Evolutionary conservation across 2,113 vertebrate genomes (phyloP), one percentile per base, ranked within the genome.

Genomic region (Paramisgurnus dabryanus): DNA sequence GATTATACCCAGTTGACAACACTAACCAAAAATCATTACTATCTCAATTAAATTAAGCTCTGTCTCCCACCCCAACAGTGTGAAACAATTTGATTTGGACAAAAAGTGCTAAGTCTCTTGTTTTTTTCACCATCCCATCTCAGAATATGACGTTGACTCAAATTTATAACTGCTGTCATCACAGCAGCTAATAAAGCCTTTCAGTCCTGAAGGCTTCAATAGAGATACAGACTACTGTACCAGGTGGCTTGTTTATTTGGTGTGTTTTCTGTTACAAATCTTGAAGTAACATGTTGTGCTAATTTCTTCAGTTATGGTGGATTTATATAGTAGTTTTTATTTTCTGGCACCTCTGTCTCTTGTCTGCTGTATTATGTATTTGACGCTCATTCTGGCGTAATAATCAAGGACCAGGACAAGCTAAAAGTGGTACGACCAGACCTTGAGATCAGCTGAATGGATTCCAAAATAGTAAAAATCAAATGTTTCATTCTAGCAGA

Each of bases 231-330:
- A 84, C 84, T 81, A 88, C 89, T 34, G 27, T 34, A 34, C 27
- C 84, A 85, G 84, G 86, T 34, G 58, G 72, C 40, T 85, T 92
- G 89, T 91, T 90, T 91, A 84, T 91, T 90, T 88, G 80, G 71
- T 84, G 79, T 34, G 27, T 34, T 34, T 34, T 34, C 27, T 34
- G 79, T 83, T 85, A 82, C 79, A 86, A 88, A 82, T 82, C 86
- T 84, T 79, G 80, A 65, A 82, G 60, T 57, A 57, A 90, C 90
- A 92, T 89, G 76, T 79, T 17, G 90, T 91, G 90, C 85, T 78
- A 82, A 45, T 85, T 79, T 90, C 90, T 85, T 72, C 80, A 89
- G 80, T 80, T 85, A 70, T 68, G 77, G 88, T 85, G 84, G 83
- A 79, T 67, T 74, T 78, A 34, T 34, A 34, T 3, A 34, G 76